Percentiles rank a stretch among this genome's conserved stretches.
Conservation (phyloP, 2,888 invertebrate genomes). For the Harmothoe impar region DNA sequence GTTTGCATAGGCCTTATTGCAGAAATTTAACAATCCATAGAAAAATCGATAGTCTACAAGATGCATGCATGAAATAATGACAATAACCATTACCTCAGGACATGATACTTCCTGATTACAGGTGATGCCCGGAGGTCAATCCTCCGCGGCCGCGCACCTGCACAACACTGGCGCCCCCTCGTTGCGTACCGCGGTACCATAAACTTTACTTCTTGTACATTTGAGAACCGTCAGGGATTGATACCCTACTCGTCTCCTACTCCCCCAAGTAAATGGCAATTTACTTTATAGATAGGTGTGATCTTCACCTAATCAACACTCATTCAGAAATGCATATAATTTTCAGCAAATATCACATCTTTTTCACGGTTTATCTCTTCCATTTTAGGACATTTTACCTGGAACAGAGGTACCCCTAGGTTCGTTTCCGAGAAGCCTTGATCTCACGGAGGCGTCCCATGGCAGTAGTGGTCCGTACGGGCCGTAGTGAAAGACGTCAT, state of each 20-base stretch:
- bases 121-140: too few species aligned
- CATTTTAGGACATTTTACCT: background rate
- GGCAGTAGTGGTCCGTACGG: background rate
- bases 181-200: background rate
- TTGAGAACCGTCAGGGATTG: background rate
- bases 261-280: too few species aligned
- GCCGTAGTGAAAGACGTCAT: slow-evolving; percentile 67
- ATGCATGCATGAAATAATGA: too few species aligned
- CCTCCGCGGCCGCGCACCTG: background rate
- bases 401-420: background rate
- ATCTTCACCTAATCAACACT: background rate
- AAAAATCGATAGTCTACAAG: too few species aligned
- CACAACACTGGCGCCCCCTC: background rate
- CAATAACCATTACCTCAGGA: too few species aligned
- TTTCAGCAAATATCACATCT: background rate
- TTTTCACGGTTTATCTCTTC: background rate
- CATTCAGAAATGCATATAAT: background rate
- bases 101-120: too few species aligned
- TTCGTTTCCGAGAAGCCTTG: background rate
- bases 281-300: too few species aligned
- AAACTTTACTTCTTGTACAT: background rate
- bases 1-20: too few species aligned
- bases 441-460: background rate
- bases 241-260: too few species aligned
- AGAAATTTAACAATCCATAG: too few species aligned